Conservation (phyloP, 2,113 vertebrate species). For the Anoura caudifer region DNA sequence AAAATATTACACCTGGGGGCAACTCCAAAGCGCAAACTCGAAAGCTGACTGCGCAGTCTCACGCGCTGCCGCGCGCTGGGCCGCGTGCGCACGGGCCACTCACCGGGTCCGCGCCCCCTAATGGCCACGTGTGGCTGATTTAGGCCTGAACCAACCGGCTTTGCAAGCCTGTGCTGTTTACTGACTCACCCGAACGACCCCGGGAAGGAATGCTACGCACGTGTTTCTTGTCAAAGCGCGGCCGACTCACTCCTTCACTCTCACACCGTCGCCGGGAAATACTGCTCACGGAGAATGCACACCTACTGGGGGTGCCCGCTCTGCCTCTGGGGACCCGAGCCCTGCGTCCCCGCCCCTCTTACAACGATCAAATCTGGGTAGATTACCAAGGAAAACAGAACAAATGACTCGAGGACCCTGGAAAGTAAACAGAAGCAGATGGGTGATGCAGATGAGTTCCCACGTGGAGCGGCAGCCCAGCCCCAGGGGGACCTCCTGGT, state of each 20-base stretch:
- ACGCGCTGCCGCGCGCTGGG: constrained; percentile 36
- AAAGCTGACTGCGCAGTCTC: constrained; percentile 27
- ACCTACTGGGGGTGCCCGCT: accelerated
- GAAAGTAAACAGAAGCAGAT: background rate
- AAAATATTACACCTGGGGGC: constrained; percentile 44
- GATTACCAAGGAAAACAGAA: background rate
- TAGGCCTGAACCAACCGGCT: background rate
- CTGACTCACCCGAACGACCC: background rate
- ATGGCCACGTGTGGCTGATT: background rate
- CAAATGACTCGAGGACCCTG: accelerated
- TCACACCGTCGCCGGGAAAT: background rate
- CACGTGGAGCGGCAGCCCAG: background rate
- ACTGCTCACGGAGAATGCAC: accelerated
- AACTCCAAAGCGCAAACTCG: constrained; percentile 7
- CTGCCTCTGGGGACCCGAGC: no score
- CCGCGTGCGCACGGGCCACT: background rate
- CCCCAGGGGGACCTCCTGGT: accelerated
- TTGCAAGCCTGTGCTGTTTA: background rate
- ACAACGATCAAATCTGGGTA: background rate
- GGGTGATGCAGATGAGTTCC: accelerated
- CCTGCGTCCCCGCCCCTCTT: background rate
- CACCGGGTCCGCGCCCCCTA: constrained; percentile 18
- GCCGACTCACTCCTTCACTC: background rate
- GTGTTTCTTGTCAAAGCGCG: background rate
- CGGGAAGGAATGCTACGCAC: background rate